Conservation (phyloP, 2,797 vertebrate genomes). For the Echiichthys vipera region DNA sequence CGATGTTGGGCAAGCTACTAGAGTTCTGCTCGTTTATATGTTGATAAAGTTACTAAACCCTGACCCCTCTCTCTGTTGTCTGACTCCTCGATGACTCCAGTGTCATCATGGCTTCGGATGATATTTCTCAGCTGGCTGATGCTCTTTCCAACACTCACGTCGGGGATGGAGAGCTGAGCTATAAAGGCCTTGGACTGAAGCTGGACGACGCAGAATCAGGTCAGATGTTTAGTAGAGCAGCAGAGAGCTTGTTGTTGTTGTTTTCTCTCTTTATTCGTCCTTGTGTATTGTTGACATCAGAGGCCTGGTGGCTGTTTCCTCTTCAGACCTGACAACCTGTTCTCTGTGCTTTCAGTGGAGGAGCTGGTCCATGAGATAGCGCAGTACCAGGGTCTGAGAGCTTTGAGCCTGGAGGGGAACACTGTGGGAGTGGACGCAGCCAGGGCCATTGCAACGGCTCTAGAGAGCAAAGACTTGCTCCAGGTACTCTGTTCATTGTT, state of each 20-base stretch:
- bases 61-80: fast-evolving
- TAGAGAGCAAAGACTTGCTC: conserved; percentile 91
- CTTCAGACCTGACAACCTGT: not conserved
- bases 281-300: not conserved
- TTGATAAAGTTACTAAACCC: not conserved
- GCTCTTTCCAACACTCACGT: conserved; percentile 93
- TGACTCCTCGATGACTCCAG: conserved; percentile 2
- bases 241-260: not conserved
- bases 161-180: conserved; percentile 92
- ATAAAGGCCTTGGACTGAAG: conserved; percentile 93
- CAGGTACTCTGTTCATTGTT: conserved; percentile 83
- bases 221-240: conserved; percentile 70
- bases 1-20: fast-evolving
- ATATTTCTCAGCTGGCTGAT: conserved; percentile 90
- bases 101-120: conserved; percentile 92
- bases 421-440: conserved; percentile 97
- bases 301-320: not conserved
- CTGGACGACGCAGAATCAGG: conserved; percentile 92
- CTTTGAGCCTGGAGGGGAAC: conserved; percentile 94
- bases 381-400: conserved; percentile 88
- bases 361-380: conserved; percentile 91
- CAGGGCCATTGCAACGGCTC: conserved; percentile 90
- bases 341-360: conserved; percentile 83
- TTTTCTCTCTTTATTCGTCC: not conserved
- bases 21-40: not conserved